Evolutionary conservation across 2,797 vertebrate genomes (phyloP).

Genomic region (Aldrovandia affinis): DNA sequence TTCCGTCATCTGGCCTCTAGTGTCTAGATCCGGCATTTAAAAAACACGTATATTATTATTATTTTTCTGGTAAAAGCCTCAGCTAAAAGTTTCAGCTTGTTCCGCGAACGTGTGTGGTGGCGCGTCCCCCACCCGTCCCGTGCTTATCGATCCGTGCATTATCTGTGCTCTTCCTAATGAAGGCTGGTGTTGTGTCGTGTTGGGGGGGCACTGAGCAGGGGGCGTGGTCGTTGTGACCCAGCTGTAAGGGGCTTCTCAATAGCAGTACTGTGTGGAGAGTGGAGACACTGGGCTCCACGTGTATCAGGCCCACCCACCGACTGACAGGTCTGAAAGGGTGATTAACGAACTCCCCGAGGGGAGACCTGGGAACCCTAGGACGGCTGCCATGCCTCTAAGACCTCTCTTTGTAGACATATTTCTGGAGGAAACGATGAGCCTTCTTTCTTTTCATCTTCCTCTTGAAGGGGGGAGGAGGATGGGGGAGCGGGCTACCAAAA

Average conservation of each 20-base stretch:
- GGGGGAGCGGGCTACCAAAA: not conserved
- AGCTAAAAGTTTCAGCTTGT: too few relatives aligned
- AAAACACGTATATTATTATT: too few relatives aligned
- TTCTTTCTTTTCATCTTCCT: not conserved
- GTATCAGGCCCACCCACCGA: conserved; percentile 67
- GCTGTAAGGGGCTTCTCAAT: conserved; percentile 44
- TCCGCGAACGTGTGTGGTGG: too few relatives aligned
- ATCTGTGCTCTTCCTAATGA: too few relatives aligned
- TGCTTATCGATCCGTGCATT: too few relatives aligned
- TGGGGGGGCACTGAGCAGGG: not conserved
- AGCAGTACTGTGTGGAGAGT: conserved; percentile 50
- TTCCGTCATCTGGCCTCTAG: too few relatives aligned
- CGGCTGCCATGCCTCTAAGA: conserved; percentile 19
- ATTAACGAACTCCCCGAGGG: conserved; percentile 65
- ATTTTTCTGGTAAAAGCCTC: too few relatives aligned
- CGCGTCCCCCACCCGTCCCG: too few relatives aligned
- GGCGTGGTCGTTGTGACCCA: conserved; percentile 24
- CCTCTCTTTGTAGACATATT: conserved; percentile 10
- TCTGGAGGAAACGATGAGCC: not conserved
- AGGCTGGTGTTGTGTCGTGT: too few relatives aligned
- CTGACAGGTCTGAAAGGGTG: conserved; percentile 67
- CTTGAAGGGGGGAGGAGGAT: not conserved
- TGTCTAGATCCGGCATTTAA: too few relatives aligned
- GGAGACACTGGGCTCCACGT: conserved; percentile 54
- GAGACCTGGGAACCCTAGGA: conserved; percentile 42